Evolutionary conservation across 2,797 vertebrate species (phyloP).

Genomic region (Moxostoma hubbsi): DNA sequence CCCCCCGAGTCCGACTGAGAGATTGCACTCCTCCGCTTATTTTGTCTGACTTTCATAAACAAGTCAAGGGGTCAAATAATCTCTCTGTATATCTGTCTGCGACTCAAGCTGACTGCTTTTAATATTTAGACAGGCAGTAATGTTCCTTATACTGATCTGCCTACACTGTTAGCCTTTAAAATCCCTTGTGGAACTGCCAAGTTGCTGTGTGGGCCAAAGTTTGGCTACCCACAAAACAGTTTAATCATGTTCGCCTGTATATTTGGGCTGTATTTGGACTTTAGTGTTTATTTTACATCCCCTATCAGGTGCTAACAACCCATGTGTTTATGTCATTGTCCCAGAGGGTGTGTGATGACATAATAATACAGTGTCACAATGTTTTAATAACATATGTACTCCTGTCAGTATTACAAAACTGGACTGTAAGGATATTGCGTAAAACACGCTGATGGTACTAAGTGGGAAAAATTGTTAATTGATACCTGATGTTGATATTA

Average conservation of each 20-base stretch:
- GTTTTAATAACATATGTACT: conserved; percentile 67
- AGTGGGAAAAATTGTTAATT: conserved; percentile 8
- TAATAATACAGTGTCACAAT: conserved; percentile 67
- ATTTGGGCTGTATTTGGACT: conserved; percentile 75
- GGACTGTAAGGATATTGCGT: background rate
- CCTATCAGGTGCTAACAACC: conserved; percentile 78
- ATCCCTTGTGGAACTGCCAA: conserved; percentile 59
- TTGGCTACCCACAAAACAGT: conserved; percentile 73
- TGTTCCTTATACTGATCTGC: conserved; percentile 57
- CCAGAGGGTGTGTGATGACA: conserved; percentile 71
- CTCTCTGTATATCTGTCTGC: conserved; percentile 56
- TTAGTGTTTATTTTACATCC: conserved; percentile 80
- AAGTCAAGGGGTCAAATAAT: conserved; percentile 58
- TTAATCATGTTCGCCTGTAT: conserved; percentile 76
- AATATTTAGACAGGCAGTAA: conserved; percentile 59
- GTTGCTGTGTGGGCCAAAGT: conserved; percentile 59
- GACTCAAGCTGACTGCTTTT: conserved; percentile 62
- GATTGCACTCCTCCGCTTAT: conserved; percentile 56
- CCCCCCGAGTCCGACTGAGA: conserved; percentile 32
- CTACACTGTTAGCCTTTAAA: conserved; percentile 59
- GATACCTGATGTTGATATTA: conserved; percentile 20
- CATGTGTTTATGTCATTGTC: conserved; percentile 80
- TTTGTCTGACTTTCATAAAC: conserved; percentile 60
- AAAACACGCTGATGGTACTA: conserved; percentile 46
- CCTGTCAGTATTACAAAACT: conserved; percentile 40